Evolutionary conservation across 2,888 invertebrate species (phyloP).

Genomic region (Chrysotoxum bicinctum): DNA sequence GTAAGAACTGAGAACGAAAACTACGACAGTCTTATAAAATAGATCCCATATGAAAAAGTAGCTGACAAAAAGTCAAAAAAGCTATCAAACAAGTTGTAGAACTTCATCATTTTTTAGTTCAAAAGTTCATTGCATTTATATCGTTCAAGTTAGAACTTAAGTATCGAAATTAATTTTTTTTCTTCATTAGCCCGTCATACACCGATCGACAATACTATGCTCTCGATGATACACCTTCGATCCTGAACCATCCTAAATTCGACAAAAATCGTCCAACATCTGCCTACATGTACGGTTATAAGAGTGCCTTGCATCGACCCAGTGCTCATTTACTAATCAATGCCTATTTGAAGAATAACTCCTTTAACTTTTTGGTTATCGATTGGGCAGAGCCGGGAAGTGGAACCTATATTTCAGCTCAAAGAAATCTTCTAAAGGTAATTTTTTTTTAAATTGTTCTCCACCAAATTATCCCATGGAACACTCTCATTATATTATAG

Average conservation of each 20-base stretch:
- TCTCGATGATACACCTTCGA: background rate
- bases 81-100: no score
- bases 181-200: background rate
- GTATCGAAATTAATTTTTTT: background rate
- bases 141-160: no score
- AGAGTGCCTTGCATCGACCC: background rate
- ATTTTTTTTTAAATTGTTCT: background rate
- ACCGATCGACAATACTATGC: background rate
- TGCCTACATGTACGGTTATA: background rate
- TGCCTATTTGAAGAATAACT: background rate
- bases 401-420: background rate
- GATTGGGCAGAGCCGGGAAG: background rate
- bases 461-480: no score
- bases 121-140: no score
- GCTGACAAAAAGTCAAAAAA: no score
- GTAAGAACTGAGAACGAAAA: no score
- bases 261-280: background rate
- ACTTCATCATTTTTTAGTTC: no score
- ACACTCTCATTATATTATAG: slow-evolving; percentile 31
- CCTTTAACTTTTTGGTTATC: background rate
- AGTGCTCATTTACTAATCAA: background rate
- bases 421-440: background rate
- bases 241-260: background rate
- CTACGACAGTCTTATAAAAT: no score
- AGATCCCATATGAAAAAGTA: no score